phyloP scores from a whole-genome alignment of 2,797 vertebrate genomes.

The Enteromius treurensis region DNA sequence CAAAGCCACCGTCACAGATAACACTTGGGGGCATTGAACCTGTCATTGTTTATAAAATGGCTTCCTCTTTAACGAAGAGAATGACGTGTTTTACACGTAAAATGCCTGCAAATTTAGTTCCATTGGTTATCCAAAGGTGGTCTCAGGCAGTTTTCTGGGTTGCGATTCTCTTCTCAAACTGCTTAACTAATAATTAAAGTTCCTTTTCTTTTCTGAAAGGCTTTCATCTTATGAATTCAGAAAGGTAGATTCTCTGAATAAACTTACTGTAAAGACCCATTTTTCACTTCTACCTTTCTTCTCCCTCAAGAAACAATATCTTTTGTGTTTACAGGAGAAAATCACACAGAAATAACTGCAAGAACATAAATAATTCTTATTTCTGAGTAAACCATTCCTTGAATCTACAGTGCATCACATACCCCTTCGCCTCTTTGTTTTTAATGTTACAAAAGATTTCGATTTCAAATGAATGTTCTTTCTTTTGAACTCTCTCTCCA shows the following conservation, averaged over 20 bases:
- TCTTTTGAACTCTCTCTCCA: neutral
- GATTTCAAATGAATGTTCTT: neutral
- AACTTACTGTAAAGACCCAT: neutral
- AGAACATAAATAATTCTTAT: neutral
- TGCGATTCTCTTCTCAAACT: neutral
- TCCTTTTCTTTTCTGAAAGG: conserved; percentile 7
- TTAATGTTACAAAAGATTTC: neutral
- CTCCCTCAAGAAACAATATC: too few species aligned
- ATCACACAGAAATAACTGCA: neutral
- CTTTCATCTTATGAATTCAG: conserved; percentile 6
- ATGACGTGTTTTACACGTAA: neutral
- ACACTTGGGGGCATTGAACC: neutral
- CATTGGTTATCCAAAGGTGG: neutral
- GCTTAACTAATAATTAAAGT: conserved; percentile 9
- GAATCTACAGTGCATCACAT: neutral
- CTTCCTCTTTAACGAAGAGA: neutral
- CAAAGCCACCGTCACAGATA: neutral
- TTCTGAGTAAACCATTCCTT: neutral
- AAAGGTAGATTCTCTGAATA: neutral
- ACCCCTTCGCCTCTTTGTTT: neutral
- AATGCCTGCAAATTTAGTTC: neutral
- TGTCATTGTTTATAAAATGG: conserved; percentile 19
- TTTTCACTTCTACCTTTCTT: neutral
- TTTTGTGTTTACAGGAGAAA: neutral
- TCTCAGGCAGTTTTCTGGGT: neutral